These are phyloP conservation scores for Polyommatus iphigenia DNA, from an alignment of 2,888 invertebrate genomes.

Conservation along the genomic window DNA sequence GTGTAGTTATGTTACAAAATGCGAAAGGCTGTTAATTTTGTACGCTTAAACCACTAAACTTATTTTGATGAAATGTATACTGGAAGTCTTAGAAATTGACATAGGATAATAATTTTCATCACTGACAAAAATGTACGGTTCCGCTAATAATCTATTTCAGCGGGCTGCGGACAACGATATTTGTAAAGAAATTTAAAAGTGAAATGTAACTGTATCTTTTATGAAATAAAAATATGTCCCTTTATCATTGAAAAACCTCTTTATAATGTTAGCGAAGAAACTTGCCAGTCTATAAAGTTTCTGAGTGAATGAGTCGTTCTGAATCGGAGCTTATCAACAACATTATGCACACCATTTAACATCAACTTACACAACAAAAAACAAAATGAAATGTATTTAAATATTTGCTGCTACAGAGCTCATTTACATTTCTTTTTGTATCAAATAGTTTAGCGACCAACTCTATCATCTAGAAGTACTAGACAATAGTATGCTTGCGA, in stretches of 20 bases:
- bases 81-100: no score
- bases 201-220: background rate
- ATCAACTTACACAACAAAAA: constrained; percentile 13
- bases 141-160: background rate
- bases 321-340: constrained; percentile 18
- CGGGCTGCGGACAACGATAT: background rate
- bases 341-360: constrained; percentile 27
- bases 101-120: no score
- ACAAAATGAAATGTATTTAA: constrained; percentile 12
- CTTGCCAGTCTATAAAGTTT: constrained; percentile 11
- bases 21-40: no score
- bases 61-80: no score
- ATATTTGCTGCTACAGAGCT: constrained; percentile 3
- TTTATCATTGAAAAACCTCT: background rate
- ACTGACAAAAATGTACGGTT: no score
- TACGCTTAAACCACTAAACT: no score
- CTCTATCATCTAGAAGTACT: background rate
- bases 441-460: background rate
- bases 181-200: background rate
- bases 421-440: background rate
- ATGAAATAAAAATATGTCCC: background rate
- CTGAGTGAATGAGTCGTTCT: constrained; percentile 12
- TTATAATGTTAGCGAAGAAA: constrained; percentile 4
- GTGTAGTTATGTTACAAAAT: no score
- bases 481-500: background rate